Evolutionary conservation across 2,113 vertebrate genomes (phyloP), one percentile per base, ranked within the genome.

Genomic region (Thymallus thymallus): DNA sequence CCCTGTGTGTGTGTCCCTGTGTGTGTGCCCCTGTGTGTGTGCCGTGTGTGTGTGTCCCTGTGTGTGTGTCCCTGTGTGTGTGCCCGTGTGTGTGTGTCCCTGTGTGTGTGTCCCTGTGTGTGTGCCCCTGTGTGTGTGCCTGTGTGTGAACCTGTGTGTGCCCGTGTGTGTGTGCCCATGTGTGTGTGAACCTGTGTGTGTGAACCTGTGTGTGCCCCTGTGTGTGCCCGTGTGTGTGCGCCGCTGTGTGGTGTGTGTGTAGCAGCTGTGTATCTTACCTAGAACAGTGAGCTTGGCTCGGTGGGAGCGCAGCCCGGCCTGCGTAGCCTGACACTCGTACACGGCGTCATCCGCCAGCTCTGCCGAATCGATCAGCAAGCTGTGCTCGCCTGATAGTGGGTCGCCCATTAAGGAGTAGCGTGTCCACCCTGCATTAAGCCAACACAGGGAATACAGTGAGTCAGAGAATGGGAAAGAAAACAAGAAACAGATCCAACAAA

Each of bases 321-420:
- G 95, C 1, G 95, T 95, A 45, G 95, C 96, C 86, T 97, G 96
- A 88, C 95, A 97, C 84, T 97, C 95, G 22, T 96, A 97, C 4
- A 91, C 86, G 0, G 95, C 95, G 76, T 97, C 95, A 72, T 97
- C 96, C 18, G 88, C 93, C 73, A 95, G 90, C 80, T 96, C 95
- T 63, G 93, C 93, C 0, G 91, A 91, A 80, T 94, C 93, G 73
- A 97, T 96, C 88, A 93, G 91, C 87, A 97, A 90, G 86, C 95
- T 94, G 79, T 97, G 95, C 81, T 96, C 95, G 64, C 95, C 95
- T 64, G 87, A 92, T 81, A 90, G 87, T 12, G 91, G 89, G 80
- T 94, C 91, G 74, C 95, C 95, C 65, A 94, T 89, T 76, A 97
- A 93, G 86, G 95, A 94, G 79, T 97, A 96, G 58, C 96, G 94